Conservation (phyloP, 2,113 vertebrate genomes). For the Lepisosteus osseus region DNA sequence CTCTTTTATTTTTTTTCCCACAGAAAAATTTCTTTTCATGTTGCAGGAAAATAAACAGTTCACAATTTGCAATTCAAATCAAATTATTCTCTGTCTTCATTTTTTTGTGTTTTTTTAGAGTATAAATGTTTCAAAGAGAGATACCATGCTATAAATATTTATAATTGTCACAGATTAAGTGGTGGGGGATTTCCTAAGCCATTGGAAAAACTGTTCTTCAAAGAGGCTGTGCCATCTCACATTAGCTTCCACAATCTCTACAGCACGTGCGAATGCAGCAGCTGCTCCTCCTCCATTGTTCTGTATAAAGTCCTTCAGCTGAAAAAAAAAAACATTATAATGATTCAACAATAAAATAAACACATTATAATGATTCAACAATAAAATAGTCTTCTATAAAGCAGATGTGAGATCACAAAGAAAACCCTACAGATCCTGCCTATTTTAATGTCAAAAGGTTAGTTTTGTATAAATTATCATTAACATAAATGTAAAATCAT, state of each 20-base stretch:
- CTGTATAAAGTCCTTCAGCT: conserved; percentile 92
- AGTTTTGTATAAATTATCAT: too few relatives aligned
- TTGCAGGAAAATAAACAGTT: conserved; percentile 13
- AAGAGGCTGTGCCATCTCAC: conserved; percentile 90
- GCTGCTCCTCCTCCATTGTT: conserved; percentile 70
- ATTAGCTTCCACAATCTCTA: conserved; percentile 93
- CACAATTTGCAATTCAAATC: conserved; percentile 38
- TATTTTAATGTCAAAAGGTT: too few relatives aligned
- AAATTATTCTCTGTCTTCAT: conserved; percentile 39
- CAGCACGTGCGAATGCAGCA: conserved; percentile 78
- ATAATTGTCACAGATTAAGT: conserved; percentile 55
- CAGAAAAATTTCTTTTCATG: conserved; percentile 48
- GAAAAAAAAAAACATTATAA: conserved; percentile 37
- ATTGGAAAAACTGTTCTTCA: conserved; percentile 88
- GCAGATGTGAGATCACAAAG: too few relatives aligned
- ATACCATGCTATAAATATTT: conserved; percentile 31
- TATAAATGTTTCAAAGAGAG: conserved; percentile 43
- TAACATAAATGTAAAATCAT: too few relatives aligned
- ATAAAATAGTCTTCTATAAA: conserved; percentile 2
- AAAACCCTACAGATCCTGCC: too few relatives aligned
- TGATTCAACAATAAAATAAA: neutral
- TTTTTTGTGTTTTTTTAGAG: conserved; percentile 34
- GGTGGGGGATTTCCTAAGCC: conserved; percentile 83
- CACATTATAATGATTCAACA: neutral
- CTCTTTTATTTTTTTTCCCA: neutral